A percentile compares a stretch with the other conserved stretches of the same genome.
Conservation (phyloP, 1,140 invertebrate species). For the Vollenhovia emeryi region DNA sequence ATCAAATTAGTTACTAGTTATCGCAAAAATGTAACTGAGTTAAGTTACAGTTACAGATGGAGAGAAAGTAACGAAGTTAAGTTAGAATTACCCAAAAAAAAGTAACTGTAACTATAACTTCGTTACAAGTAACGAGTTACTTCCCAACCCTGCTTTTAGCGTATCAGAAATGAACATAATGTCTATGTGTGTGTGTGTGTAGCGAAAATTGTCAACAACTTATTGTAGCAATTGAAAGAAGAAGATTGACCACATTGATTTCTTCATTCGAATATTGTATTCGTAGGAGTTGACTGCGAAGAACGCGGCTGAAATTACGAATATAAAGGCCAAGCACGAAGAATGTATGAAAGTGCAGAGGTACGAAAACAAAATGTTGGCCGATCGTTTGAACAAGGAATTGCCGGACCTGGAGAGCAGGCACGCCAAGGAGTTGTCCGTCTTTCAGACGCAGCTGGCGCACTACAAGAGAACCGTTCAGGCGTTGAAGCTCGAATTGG, state of each 20-base stretch:
- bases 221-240: background rate
- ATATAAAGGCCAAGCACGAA: slow-evolving; percentile 76
- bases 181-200: no score
- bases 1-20: no score
- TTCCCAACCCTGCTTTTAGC: no score
- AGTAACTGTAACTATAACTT: no score
- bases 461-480: slow-evolving; percentile 81
- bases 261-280: slow-evolving; percentile 22
- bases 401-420: slow-evolving; percentile 76
- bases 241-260: background rate
- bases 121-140: no score
- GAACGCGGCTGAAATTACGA: slow-evolving; percentile 72
- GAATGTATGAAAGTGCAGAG: slow-evolving; percentile 72
- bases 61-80: no score
- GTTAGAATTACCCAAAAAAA: no score
- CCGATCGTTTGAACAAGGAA: slow-evolving; percentile 75
- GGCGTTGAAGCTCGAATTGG: slow-evolving; percentile 78
- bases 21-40: no score
- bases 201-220: background rate
- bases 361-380: slow-evolving; percentile 76
- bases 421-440: slow-evolving; percentile 81
- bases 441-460: slow-evolving; percentile 79
- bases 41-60: no score
- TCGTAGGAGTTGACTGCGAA: slow-evolving; percentile 73
- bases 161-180: no score